Percentiles rank a stretch among this genome's conserved stretches.
These are phyloP conservation scores for Cydia pomonella DNA, from an alignment of 1,140 invertebrate genomes.

Conservation along the genomic window DNA sequence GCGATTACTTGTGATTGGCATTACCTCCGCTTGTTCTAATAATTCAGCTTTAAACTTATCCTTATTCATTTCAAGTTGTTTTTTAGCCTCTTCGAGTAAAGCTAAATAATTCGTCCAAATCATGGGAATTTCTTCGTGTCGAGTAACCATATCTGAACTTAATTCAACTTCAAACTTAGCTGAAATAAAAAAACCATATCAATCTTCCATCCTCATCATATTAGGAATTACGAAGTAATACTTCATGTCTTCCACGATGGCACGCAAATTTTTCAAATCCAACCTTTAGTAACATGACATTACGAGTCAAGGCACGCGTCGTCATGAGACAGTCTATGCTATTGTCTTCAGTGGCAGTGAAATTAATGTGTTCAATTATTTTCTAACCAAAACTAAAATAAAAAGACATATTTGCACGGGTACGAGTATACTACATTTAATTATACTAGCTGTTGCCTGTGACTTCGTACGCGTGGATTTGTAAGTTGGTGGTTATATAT, in stretches of 20 bases:
- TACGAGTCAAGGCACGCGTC: too few relatives aligned
- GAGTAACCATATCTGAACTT: conserved; percentile 80
- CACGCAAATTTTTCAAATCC: too few relatives aligned
- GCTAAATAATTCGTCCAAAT: conserved; percentile 85
- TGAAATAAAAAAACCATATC: conserved; percentile 47
- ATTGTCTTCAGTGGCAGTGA: background rate
- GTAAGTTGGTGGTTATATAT: too few relatives aligned
- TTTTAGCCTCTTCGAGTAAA: conserved; percentile 83
- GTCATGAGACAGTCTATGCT: too few relatives aligned
- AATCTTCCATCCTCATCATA: background rate
- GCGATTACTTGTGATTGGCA: background rate
- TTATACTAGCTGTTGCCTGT: too few relatives aligned
- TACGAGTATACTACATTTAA: too few relatives aligned
- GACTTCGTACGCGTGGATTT: too few relatives aligned
- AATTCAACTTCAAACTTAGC: conserved; percentile 85
- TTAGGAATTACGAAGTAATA: background rate
- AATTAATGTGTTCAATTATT: background rate
- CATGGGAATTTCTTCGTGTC: conserved; percentile 83
- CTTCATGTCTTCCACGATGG: too few relatives aligned
- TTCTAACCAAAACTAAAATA: background rate
- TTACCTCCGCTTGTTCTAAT: conserved; percentile 83
- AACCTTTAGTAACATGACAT: too few relatives aligned
- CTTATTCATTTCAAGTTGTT: conserved; percentile 85
- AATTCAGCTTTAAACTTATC: conserved; percentile 87
- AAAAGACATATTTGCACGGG: too few relatives aligned